Base-by-base conservation (phyloP, 2,113 vertebrate genomes). In the Lophochroa leadbeateri region DNA sequence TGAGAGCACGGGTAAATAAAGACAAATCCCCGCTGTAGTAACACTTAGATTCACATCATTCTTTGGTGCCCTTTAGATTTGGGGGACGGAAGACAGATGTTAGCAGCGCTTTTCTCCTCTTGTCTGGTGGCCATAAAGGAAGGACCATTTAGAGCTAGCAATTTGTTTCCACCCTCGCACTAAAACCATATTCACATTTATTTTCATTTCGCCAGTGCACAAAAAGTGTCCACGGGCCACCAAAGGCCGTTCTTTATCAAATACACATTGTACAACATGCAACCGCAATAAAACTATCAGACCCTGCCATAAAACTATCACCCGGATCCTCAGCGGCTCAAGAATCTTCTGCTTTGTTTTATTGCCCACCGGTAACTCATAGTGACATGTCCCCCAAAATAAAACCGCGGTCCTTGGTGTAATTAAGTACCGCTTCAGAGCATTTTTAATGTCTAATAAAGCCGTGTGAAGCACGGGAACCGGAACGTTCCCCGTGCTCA, bases 41-140 rank as follows among this genome's bases (percentile, higher is more conserved):
- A 96, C 97, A 96, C 97, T 98, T 97, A 96, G 98, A 98, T 98
- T 98, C 98, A 58, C 98, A 98, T 98, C 97, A 96, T 97, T 98
- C 98, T 98, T 97, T 94, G 96, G 97, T 96, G 98, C 97, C 97
- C 98, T 98, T 98, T 98, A 96, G 96, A 97, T 98, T 96, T 97
- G 82, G 96, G 96, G 94, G 97, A 97, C 95, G 28, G 97, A 97
- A 98, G 98, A 98, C 98, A 98, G 98, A 98, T 98, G 98, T 97
- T 98, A 96, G 97, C 95, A 90, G 94, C 95, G 94, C 98, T 87
- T 97, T 98, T 98, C 96, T 98, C 97, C 96, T 98, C 97, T 97
- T 98, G 98, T 98, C 97, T 97, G 92, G 95, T 95, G 98, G 94
- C 97, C 96, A 98, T 97, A 98, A 98, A 98, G 96, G 97, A 78